phyloP scores from a whole-genome alignment of 35 echinoderm and acorn worm species.

The Antedon bifida region DNA sequence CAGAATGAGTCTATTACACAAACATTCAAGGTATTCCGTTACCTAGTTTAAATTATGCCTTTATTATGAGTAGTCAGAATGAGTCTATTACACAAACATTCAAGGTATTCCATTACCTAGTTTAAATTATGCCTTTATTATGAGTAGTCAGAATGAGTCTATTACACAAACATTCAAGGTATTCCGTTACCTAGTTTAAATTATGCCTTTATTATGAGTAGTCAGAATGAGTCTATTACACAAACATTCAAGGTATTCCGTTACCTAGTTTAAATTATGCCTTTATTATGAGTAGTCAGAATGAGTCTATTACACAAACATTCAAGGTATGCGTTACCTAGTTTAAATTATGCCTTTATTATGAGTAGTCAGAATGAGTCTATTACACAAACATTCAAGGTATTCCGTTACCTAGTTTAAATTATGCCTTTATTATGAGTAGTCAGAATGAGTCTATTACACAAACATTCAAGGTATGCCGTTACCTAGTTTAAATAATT shows the following conservation, averaged over 20 bases:
- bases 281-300: no score
- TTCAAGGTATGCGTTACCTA: conserved; percentile 87
- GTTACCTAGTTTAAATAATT: no score
- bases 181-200: no score
- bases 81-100: conserved; percentile 61
- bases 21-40: conserved; percentile 93
- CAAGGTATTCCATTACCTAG: conserved; percentile 69
- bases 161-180: conserved; percentile 82
- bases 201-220: no score
- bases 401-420: no score
- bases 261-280: no score
- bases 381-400: conserved; percentile 72
- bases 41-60: no score
- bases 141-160: conserved; percentile 82
- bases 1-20: conserved; percentile 71
- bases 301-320: conserved; percentile 57
- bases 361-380: conserved; percentile 91
- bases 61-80: no score
- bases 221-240: conserved; percentile 76
- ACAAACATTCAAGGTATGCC: conserved; percentile 80
- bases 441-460: conserved; percentile 76
- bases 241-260: conserved; percentile 87
- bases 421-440: no score
- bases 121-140: no score
- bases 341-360: no score